Percentiles rank a stretch among this genome's conserved stretches.
These are phyloP conservation scores for Lepidurus packardi DNA, from an alignment of 1,140 invertebrate species.

Conservation along the genomic window DNA sequence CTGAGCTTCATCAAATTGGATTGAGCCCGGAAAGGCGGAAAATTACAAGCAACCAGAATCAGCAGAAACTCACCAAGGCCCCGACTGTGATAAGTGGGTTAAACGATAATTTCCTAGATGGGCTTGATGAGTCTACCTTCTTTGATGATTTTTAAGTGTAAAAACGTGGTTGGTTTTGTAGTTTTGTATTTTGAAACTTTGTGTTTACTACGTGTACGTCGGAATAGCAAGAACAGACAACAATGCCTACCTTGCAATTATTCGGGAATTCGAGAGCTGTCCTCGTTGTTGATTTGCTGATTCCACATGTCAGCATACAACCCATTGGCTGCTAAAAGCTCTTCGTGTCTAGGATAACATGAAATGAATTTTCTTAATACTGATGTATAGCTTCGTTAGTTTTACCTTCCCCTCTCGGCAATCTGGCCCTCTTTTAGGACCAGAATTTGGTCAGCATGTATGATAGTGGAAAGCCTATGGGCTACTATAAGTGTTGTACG, in stretches of 20 bases:
- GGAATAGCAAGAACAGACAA: neutral
- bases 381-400: constrained; percentile 34
- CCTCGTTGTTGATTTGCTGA: constrained; percentile 63
- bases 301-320: constrained; percentile 84
- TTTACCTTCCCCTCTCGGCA: constrained; percentile 78
- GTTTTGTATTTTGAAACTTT: neutral
- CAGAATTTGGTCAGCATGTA: constrained; percentile 86
- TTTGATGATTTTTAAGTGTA: neutral
- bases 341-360: constrained; percentile 61
- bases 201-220: neutral
- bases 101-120: neutral
- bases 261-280: neutral
- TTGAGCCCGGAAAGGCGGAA: neutral
- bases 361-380: neutral
- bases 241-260: neutral
- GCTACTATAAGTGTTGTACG: constrained; percentile 88
- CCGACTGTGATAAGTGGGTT: neutral
- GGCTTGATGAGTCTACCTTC: neutral
- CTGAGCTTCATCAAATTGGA: neutral
- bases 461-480: constrained; percentile 85
- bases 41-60: neutral
- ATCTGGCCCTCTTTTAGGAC: constrained; percentile 85
- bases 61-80: neutral
- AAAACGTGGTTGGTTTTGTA: neutral
- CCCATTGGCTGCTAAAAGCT: constrained; percentile 61